Evolutionary conservation across 2,888 invertebrate genomes (phyloP), one percentile per base, ranked within the genome.

Genomic region (Tortricodes alternella): DNA sequence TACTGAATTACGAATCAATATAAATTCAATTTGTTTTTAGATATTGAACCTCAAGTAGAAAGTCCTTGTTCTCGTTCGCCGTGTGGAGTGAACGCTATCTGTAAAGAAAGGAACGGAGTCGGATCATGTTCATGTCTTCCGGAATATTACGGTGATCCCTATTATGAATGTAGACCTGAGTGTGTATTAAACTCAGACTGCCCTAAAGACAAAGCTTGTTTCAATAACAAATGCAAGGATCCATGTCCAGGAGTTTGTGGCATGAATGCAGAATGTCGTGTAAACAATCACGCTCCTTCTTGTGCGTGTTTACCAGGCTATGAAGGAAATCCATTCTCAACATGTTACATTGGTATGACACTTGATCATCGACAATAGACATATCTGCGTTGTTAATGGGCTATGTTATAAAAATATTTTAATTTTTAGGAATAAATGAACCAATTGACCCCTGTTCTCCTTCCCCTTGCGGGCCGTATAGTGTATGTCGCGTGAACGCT

Each of bases 111-210:
- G 70, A 93, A 95, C 73, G 95, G 95, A 66, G 94, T 94, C 53
- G 96, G 96, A 41, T 95, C 96, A 60, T 97, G 97, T 80, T 92
- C 93, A 61, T 97, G 97, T 85, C 87, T 96, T 62, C 92, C 94
- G 56, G 96, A 96, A 71, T 97, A 96, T 80, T 95, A 94, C 70
- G 97, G 97, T 48, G 96, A 97, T 88, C 97, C 97, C 1, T 96
- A 97, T 71, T 89, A 94, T 37, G 95, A 95, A 73, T 97, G 97
- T 80, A 92, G 96, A 74, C 97, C 97, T 19, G 96, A 97, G 91
- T 97, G 97, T 79, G 94, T 96, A n/a, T 92, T 95, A 66, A 97
- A 97, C 79, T 94, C 95, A 6, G 97, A 97, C 71, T 97, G 97
- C 82, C 91, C 94, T 4, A 92, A 92, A 71, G 92, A 93, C 64